Base-by-base conservation (phyloP, 2,797 vertebrate species). In the Rhinatrema bivittatum region DNA sequence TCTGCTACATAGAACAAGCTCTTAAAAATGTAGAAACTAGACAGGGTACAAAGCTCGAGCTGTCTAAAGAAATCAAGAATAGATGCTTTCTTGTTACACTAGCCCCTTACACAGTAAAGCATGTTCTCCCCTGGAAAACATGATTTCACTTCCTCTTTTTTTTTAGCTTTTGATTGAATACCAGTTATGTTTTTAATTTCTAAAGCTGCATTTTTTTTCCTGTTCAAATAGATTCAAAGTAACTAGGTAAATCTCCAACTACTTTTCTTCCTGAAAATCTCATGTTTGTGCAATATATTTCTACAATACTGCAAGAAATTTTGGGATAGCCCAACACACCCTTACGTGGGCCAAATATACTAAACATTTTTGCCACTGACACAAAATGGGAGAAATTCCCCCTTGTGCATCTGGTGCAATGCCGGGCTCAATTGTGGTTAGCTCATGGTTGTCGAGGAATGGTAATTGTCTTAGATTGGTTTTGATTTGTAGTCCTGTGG, bases 21-120 rank as follows among this genome's bases (percentile, higher is more conserved):
- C 78, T 82, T 78, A 73, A 77, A n/a, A 81, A 79, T 7, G 43
- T 58, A 75, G 85, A 83, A 90, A 79, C 74, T 82, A 86, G 82
- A 90, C 81, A 81, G 79, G 81, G 61, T 79, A 82, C 80, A 74
- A 77, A 78, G 79, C 79, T 82, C 62, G 72, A 69, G 68, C 78
- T 75, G 75, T 88, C 83, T 81, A 84, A 78, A 85, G 81, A 81
- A 90, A 88, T 81, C 84, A 87, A 82, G 84, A 88, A 87, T 89
- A 91, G 86, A 90, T 82, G 82, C 87, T 82, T 91, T 90, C 88
- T 91, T 92, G 88, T 89, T 92, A 75, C 70, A 71, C 85, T 86
- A 89, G 84, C 78, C 80, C 78, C 81, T 90, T 76, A 74, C 83
- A 85, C 68, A 82, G 83, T 67, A 60, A 82, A 89, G 85, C 82